These are phyloP conservation scores for Danio choprae DNA, from an alignment of 2,797 vertebrate genomes.

Conservation along the genomic window DNA sequence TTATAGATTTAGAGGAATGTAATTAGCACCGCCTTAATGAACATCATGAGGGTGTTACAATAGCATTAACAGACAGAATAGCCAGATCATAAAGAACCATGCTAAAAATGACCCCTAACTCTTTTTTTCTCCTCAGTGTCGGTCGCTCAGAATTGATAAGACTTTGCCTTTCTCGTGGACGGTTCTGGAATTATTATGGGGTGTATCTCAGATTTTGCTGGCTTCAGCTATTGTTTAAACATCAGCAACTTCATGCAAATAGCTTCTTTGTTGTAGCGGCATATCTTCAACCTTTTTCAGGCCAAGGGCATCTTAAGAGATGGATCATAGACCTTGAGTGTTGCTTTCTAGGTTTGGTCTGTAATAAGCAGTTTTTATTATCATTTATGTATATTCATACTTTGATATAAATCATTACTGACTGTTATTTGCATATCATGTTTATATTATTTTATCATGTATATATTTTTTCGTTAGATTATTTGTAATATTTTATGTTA, in stretches of 20 bases:
- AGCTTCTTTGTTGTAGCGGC: constrained; percentile 13
- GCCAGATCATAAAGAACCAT: constrained; percentile 22
- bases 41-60: constrained; percentile 34
- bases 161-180: neutral
- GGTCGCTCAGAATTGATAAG: constrained; percentile 9
- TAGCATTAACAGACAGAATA: constrained; percentile 39
- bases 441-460: no score
- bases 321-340: neutral
- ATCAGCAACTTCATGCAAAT: neutral
- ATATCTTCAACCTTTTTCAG: constrained; percentile 5
- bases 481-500: no score
- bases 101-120: constrained; percentile 1
- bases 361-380: neutral
- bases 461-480: no score
- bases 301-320: neutral
- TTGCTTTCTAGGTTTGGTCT: neutral
- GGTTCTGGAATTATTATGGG: constrained; percentile 35
- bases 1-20: constrained; percentile 19
- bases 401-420: no score
- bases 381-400: neutral
- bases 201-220: constrained; percentile 43
- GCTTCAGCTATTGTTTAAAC: constrained; percentile 35
- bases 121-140: neutral
- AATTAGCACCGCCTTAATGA: constrained; percentile 54
- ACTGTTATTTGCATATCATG: no score